Evolutionary conservation across 1,140 invertebrate species (phyloP), one percentile per base, ranked within the genome.

Genomic region (Eciton burchellii): DNA sequence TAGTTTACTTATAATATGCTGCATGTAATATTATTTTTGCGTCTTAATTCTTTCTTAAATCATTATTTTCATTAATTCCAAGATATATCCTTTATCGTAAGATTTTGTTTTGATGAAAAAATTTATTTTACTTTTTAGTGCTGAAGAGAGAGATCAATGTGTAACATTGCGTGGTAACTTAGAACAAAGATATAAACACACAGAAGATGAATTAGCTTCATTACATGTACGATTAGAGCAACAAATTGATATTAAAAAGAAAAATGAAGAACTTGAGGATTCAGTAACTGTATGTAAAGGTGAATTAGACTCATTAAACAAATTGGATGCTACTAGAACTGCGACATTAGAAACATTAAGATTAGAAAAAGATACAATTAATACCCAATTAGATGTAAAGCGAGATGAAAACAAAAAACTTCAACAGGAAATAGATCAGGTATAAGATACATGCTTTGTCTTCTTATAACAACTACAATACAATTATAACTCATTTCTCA

Each of bases 121-220:
- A 52, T 71, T 77, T n/a, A 65, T 59, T 76, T 60, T 70, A 29
- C 49, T 35, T 88, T 89, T 56, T 66, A 94, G 94, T 62, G 89
- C 91, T 1, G 92, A 94, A 70, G 93, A 94, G 85, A 91, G 92
- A 82, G 92, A 94, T 84, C 90, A 92, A 76, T 94, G 93, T 76
- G 84, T 92, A 21, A 93, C 90, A 12, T 77, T 87, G 16, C 79
- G 90, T 9, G 86, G 73, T 57, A 88, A 88, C 29, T 74, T 91
- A 5, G 87, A 94, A 52, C 81, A 91, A 43, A 89, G 90, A 26
- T 86, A 90, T 16, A 93, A 92, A 70, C 83, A 83, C 3, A 86
- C 86, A 0, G 89, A 92, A 59, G 85, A 90, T 54, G 91, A 94
- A 45, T 41, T 91, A 8, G 90, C 84, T 21, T 87, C 86, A 0